Evolutionary conservation across 1,140 invertebrate genomes (phyloP), one percentile per base, ranked within the genome.

Genomic region (Drosophila kanapiae): DNA sequence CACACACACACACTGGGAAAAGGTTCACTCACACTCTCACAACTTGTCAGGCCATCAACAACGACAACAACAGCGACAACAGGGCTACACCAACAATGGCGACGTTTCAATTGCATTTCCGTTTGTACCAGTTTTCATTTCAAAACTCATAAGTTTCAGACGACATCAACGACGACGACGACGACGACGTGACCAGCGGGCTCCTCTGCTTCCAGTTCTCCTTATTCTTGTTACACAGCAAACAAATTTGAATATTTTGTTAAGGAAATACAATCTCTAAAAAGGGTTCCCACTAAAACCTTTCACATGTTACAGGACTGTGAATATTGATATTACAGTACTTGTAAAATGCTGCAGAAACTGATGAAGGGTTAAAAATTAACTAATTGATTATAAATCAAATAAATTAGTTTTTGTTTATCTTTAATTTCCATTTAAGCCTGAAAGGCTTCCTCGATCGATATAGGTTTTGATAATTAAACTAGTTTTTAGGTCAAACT

Each of bases 31-130:
- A 71, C 69, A 72, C 69, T 71, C 69, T 49, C 43, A 40, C 48
- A 68, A 68, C 63, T 65, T 72, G 67, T 71, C 69, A 71, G 69
- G 57, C 74, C 74, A 78, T 78, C 75, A 78, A 78, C 63, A 68
- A 75, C 72, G 58, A 63, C 56, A 61, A 54, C 53, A 60, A 58
- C 37, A 40, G 29, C 35, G 29, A 33, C 6, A 23, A 43, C 48
- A 16, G 60, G 60, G 23, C 58, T 27, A 45, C 60, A 59, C 77
- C 84, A 77, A 90, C 84, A 84, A 88, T 88, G 80, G 84, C 85
- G 71, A 88, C 85, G 85, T 85, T 90, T 90, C 85, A 90, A 90
- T 90, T 90, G 85, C 85, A 90, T 90, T 90, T 90, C 85, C 85
- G 85, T 84, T 90, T 90, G 85, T 79, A 90, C 85, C 71, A 90